phyloP scores from a whole-genome alignment of 2,797 vertebrate genomes.

The Macroramphosus scolopax region DNA sequence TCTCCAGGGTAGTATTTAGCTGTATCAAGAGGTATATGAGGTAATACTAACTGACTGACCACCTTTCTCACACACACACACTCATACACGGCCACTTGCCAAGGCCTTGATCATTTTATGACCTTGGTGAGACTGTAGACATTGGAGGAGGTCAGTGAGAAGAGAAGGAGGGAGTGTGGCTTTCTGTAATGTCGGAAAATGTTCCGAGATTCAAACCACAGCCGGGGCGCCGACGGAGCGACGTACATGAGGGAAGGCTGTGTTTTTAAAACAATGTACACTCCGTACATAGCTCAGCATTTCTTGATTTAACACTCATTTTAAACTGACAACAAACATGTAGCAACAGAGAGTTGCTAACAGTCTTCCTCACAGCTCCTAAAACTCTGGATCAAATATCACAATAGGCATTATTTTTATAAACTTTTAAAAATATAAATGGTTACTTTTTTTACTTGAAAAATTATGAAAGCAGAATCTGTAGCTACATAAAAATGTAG shows the following conservation, averaged over 20 bases:
- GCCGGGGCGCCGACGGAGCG: slow-evolving; percentile 14
- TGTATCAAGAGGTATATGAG: slow-evolving; percentile 48
- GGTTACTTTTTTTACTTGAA: too few relatives aligned
- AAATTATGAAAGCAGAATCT: too few relatives aligned
- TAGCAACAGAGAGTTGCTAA: too few relatives aligned
- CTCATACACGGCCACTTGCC: slow-evolving; percentile 4
- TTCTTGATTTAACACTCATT: too few relatives aligned
- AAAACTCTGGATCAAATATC: too few relatives aligned
- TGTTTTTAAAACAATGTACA: background rate
- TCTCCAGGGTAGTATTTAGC: slow-evolving; percentile 38
- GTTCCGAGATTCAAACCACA: slow-evolving; percentile 29
- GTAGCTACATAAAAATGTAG: too few relatives aligned
- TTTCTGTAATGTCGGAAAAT: slow-evolving; percentile 43
- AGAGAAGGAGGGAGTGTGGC: slow-evolving; percentile 14
- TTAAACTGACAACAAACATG: too few relatives aligned
- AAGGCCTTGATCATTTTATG: slow-evolving; percentile 38
- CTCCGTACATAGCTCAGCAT: background rate
- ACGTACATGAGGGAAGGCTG: too few relatives aligned
- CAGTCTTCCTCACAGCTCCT: too few relatives aligned
- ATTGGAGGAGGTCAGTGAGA: slow-evolving; percentile 38
- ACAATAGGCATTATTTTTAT: too few relatives aligned
- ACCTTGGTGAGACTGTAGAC: slow-evolving; percentile 49
- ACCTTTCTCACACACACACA: slow-evolving; percentile 22
- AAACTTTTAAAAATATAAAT: too few relatives aligned
- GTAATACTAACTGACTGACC: slow-evolving; percentile 48